Evolutionary conservation across 2,888 invertebrate genomes (phyloP).

Genomic region (Tromatobia lineatoria): DNA sequence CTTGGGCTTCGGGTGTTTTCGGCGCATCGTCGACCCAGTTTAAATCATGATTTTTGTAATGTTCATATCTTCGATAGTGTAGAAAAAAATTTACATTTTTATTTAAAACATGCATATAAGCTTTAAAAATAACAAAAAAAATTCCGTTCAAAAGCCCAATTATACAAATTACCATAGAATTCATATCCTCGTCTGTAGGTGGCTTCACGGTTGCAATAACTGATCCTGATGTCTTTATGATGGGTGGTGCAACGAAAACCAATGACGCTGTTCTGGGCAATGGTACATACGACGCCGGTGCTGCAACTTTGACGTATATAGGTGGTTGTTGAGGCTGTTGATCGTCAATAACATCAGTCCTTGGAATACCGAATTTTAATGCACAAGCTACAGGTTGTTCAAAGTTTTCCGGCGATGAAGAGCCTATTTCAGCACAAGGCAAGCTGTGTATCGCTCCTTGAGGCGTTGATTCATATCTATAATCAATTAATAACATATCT

Average conservation of each 20-base stretch:
- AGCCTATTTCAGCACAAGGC: constrained; percentile 72
- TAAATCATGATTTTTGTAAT: no score
- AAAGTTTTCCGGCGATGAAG: constrained; percentile 49
- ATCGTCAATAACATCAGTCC: constrained; percentile 16
- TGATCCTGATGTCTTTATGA: constrained; percentile 75
- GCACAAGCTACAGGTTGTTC: constrained; percentile 73
- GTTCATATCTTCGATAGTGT: no score
- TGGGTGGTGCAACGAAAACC: constrained; percentile 77
- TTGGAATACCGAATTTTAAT: constrained; percentile 59
- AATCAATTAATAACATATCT: constrained; percentile 40
- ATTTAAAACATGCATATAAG: no score
- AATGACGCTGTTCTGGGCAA: constrained; percentile 73
- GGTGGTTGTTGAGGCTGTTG: constrained; percentile 38
- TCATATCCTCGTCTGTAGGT: constrained; percentile 65
- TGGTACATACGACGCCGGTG: constrained; percentile 73
- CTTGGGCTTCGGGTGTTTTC: no score
- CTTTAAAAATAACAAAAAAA: no score
- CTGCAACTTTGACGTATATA: constrained; percentile 75
- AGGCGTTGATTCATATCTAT: constrained; percentile 36
- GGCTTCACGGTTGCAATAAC: constrained; percentile 73
- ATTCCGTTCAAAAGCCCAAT: no score
- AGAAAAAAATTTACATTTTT: no score
- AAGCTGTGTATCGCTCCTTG: constrained; percentile 55
- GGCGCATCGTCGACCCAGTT: no score
- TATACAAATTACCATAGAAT: constrained; percentile 68